phyloP scores from a whole-genome alignment of 37 sponge, comb jelly and placozoan genomes.

The Cliona cf. orientalis region DNA sequence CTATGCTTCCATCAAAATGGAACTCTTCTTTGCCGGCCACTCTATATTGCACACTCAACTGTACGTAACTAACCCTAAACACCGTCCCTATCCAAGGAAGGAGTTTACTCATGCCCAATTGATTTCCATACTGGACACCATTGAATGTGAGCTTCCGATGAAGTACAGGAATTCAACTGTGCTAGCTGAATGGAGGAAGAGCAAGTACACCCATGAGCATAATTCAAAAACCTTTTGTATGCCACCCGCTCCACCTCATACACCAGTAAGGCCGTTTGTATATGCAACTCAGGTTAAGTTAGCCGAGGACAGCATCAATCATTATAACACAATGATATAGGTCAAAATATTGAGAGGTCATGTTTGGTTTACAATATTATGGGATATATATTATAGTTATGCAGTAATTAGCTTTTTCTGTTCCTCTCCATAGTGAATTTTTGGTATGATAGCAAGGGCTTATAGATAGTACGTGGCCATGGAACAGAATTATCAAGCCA shows the following conservation, averaged over 20 bases:
- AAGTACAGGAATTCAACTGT: not conserved
- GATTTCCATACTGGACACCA: not conserved
- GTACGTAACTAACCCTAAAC: not conserved
- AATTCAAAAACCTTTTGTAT: not conserved
- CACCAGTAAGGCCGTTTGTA: not conserved
- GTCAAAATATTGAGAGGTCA: too few species aligned
- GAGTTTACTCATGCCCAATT: not conserved
- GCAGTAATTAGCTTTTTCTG: too few species aligned
- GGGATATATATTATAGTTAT: too few species aligned
- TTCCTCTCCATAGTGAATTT: too few species aligned
- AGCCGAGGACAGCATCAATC: too few species aligned
- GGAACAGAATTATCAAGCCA: too few species aligned
- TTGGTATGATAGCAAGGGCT: too few species aligned
- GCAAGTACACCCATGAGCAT: not conserved
- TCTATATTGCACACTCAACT: not conserved
- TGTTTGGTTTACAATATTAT: too few species aligned
- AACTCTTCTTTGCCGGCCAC: constrained; percentile 7
- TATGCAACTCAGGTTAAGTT: too few species aligned
- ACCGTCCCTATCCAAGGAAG: constrained; percentile 10
- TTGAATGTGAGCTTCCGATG: not conserved
- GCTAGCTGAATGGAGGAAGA: not conserved
- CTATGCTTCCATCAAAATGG: not conserved
- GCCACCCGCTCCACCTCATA: not conserved
- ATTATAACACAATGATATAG: too few species aligned
- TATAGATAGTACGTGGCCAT: too few species aligned